A percentile compares a stretch with the other conserved stretches of the same genome.
These are phyloP conservation scores for Ameiurus melas DNA, from an alignment of 2,113 vertebrate genomes.

Conservation along the genomic window DNA sequence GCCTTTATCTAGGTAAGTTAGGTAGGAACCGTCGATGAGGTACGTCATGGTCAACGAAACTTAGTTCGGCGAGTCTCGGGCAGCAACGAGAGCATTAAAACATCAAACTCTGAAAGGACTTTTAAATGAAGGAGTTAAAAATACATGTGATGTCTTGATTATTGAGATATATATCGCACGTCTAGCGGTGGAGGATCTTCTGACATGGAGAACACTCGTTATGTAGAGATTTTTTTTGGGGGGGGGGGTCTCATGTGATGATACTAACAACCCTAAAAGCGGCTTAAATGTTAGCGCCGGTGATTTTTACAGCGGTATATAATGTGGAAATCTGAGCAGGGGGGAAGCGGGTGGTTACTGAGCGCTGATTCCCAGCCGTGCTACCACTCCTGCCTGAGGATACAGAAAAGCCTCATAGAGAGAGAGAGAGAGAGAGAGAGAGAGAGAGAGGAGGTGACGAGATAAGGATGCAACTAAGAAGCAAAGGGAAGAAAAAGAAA, in stretches of 20 bases:
- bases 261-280: background rate
- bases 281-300: background rate
- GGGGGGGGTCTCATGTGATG: background rate
- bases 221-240: background rate
- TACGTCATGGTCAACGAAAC: no score
- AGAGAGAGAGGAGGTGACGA: background rate
- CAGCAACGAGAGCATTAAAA: no score
- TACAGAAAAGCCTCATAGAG: background rate
- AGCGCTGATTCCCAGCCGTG: constrained; percentile 3
- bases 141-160: no score
- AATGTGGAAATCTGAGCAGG: background rate
- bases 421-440: constrained; percentile 8
- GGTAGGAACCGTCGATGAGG: no score
- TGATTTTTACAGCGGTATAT: background rate
- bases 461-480: constrained; percentile 10
- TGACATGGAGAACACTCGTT: background rate
- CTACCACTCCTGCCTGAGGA: background rate
- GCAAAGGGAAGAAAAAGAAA: background rate
- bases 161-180: no score
- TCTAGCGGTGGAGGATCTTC: background rate
- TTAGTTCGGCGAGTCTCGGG: no score
- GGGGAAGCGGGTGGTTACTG: background rate
- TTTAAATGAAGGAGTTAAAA: no score
- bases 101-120: no score
- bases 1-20: no score